Percentiles rank a stretch among this genome's conserved stretches.
Conservation (phyloP, 2,113 vertebrate species). For the Myiagra hebetior region DNA sequence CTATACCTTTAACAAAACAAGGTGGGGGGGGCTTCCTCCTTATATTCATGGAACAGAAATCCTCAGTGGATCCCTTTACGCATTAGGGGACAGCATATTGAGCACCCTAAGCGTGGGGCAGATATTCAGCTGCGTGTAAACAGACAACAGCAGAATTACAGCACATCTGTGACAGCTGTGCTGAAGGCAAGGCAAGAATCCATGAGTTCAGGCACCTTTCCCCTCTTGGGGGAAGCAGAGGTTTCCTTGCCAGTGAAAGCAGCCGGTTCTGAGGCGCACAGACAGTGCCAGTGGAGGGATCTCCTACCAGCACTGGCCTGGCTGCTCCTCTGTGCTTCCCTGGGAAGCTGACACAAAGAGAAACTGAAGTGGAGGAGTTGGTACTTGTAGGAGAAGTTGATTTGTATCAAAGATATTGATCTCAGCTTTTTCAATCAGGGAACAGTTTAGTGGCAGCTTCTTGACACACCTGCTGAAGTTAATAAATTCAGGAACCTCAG, state of each 20-base stretch:
- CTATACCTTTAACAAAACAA: not conserved
- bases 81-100: not conserved
- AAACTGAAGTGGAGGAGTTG: not conserved
- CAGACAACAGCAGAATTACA: not conserved
- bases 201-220: not conserved
- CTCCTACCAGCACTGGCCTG: not conserved
- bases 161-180: not conserved
- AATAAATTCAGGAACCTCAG: not conserved
- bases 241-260: not conserved
- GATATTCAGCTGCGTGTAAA: not conserved
- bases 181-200: not conserved
- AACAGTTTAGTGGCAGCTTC: not conserved
- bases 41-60: not conserved
- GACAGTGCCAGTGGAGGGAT: not conserved
- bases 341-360: not conserved
- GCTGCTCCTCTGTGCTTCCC: not conserved
- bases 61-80: not conserved
- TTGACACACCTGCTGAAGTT: not conserved
- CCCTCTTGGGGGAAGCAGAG: not conserved
- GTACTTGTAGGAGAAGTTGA: not conserved
- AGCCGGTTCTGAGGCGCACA: not conserved
- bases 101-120: not conserved
- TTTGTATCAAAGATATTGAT: not conserved
- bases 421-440: not conserved
- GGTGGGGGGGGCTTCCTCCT: not conserved